Conservation (phyloP, 2,797 vertebrate genomes). For the Bradypodion pumilum region DNA sequence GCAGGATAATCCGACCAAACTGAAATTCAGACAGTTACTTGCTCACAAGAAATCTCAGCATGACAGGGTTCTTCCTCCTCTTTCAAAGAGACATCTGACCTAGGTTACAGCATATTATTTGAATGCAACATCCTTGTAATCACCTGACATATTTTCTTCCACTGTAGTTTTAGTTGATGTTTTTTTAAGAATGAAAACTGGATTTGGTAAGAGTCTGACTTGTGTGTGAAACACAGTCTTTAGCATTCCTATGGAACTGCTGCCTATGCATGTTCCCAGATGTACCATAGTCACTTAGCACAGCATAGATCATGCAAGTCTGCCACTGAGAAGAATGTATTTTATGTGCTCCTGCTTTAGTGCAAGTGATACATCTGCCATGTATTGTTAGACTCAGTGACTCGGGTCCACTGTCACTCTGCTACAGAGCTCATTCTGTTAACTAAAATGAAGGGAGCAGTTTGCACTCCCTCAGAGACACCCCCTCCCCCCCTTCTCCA, state of each 20-base stretch:
- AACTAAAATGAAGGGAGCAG: not conserved
- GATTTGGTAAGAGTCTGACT: not conserved
- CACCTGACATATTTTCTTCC: not conserved
- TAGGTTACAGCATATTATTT: not conserved
- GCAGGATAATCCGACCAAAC: no score
- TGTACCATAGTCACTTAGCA: not conserved
- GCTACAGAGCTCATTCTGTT: not conserved
- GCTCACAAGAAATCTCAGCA: not conserved
- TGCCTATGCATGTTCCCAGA: not conserved
- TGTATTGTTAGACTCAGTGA: not conserved
- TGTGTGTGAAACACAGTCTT: not conserved
- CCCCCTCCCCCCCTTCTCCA: not conserved
- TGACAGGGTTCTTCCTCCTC: not conserved
- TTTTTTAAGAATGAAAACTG: not conserved
- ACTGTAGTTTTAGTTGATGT: not conserved
- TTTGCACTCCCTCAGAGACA: not conserved
- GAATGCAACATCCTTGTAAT: not conserved
- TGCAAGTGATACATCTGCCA: not conserved
- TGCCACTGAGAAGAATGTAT: not conserved
- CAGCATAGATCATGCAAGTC: not conserved
- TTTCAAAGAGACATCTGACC: not conserved
- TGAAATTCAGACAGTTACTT: not conserved
- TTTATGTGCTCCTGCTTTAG: not conserved
- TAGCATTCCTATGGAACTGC: not conserved
- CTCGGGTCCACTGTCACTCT: not conserved